These are phyloP conservation scores for Decapterus maruadsi DNA, from an alignment of 2,797 vertebrate genomes.

Conservation along the genomic window DNA sequence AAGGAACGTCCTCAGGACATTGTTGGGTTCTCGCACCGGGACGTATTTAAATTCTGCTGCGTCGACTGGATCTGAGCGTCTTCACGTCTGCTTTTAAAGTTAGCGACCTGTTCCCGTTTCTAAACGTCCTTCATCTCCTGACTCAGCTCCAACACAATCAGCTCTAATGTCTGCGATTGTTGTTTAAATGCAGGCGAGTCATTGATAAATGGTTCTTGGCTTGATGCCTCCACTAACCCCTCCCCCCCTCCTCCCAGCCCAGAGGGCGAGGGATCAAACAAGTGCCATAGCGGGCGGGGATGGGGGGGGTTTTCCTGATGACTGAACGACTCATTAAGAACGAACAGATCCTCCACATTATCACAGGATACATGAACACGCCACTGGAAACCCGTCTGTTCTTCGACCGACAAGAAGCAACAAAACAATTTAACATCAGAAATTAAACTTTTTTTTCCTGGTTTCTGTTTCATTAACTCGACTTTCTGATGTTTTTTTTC, in stretches of 20 bases:
- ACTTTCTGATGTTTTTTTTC: no score
- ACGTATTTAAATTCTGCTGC: not conserved
- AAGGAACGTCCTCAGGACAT: not conserved
- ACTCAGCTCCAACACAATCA: not conserved
- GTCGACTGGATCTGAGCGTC: not conserved
- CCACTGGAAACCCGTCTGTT: no score
- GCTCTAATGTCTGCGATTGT: conserved; percentile 8
- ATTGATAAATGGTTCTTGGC: conserved; percentile 6
- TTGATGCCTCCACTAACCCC: not conserved
- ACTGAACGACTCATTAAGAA: not conserved
- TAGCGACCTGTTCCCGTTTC: conserved; percentile 30
- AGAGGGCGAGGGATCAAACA: conserved; percentile 11
- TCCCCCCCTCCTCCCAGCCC: no score
- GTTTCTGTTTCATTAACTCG: no score
- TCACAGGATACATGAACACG: no score
- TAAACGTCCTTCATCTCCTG: not conserved
- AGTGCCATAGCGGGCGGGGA: not conserved
- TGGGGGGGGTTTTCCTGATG: conserved; percentile 15
- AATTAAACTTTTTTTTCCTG: no score
- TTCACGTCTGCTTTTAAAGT: not conserved
- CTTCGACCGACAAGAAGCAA: no score
- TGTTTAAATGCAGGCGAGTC: conserved; percentile 27
- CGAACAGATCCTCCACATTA: not conserved
- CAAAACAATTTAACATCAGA: no score
- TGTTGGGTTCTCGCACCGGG: not conserved